phyloP scores from a whole-genome alignment of 2,888 invertebrate genomes.

The Yponomeuta evonymella region DNA sequence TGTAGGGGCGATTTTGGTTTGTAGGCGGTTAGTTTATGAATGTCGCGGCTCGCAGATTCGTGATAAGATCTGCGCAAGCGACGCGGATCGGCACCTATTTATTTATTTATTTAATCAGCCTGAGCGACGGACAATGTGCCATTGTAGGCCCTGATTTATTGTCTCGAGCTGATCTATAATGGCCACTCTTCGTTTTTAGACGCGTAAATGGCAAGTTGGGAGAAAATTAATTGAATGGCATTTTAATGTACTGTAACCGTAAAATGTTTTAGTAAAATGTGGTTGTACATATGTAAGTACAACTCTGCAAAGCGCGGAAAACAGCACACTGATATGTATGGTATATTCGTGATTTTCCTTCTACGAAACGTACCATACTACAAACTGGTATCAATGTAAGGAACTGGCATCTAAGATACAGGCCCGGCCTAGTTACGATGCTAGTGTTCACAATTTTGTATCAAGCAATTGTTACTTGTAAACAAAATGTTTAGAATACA shows the following conservation, averaged over 20 bases:
- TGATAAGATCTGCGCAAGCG: constrained; percentile 66
- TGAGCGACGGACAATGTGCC: constrained; percentile 73
- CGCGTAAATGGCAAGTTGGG: constrained; percentile 29
- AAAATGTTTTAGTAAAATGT: too few relatives aligned
- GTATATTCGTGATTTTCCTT: too few relatives aligned
- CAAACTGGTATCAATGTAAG: too few relatives aligned
- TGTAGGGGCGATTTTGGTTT: constrained; percentile 40
- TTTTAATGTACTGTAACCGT: not conserved
- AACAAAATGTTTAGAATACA: too few relatives aligned
- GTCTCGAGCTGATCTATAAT: constrained; percentile 50
- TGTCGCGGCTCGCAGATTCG: constrained; percentile 39
- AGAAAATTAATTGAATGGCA: constrained; percentile 14
- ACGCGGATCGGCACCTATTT: constrained; percentile 67
- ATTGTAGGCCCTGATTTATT: constrained; percentile 72
- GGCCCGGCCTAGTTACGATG: too few relatives aligned
- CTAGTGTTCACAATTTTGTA: too few relatives aligned
- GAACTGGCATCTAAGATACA: too few relatives aligned
- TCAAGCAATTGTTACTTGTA: too few relatives aligned
- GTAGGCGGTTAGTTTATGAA: constrained; percentile 26
- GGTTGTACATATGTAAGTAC: too few relatives aligned
- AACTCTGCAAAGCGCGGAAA: too few relatives aligned
- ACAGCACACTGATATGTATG: too few relatives aligned
- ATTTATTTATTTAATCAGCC: constrained; percentile 70
- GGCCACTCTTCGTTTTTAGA: constrained; percentile 40
- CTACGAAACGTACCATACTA: too few relatives aligned